Conservation (phyloP, 2,888 invertebrate species). For the Vesta saturnalis region DNA sequence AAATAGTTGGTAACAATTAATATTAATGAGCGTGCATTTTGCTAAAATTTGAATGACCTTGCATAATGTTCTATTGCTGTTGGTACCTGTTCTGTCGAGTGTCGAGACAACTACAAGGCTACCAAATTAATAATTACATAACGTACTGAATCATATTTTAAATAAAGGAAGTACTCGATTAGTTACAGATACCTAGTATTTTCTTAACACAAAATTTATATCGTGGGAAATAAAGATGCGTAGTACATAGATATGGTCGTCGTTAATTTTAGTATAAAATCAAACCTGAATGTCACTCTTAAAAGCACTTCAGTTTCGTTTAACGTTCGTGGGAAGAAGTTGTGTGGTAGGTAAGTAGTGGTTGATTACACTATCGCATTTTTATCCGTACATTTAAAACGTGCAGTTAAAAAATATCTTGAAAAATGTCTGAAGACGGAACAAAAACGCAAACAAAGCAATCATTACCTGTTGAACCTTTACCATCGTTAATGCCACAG, state of each 20-base stretch:
- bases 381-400: background rate
- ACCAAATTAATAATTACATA: background rate
- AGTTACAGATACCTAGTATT: background rate
- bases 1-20: too few species aligned
- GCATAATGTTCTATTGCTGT: background rate
- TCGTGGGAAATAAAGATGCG: background rate
- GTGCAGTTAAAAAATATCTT: background rate
- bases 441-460: constrained; percentile 7
- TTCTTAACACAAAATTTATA: background rate
- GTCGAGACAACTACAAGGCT: background rate
- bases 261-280: constrained; percentile 15
- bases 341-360: background rate
- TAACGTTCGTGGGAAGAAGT: constrained; percentile 10
- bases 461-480: background rate
- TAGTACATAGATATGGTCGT: constrained; percentile 5
- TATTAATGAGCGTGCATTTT: too few species aligned
- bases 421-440: constrained; percentile 10
- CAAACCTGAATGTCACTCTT: background rate
- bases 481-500: background rate
- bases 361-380: background rate
- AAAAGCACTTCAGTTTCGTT: constrained; percentile 12
- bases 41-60: background rate
- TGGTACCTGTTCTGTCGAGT: too few species aligned
- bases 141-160: background rate
- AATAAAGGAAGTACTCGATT: background rate